These are phyloP conservation scores for Cheilosia soror DNA, from an alignment of 2,888 invertebrate species.

Conservation along the genomic window DNA sequence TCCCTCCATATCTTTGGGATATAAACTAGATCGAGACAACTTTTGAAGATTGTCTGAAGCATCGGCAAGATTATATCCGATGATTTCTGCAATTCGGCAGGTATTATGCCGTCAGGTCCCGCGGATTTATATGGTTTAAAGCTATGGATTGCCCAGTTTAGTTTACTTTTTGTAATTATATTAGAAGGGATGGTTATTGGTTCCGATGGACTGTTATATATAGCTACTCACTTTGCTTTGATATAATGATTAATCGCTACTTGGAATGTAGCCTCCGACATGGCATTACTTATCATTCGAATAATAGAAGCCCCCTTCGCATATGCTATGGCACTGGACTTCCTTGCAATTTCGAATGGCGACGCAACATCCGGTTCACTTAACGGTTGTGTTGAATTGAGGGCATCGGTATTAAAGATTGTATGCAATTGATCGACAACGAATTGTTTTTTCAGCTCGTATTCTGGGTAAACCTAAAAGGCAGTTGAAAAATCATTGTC, in stretches of 20 bases:
- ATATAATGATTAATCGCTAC: slow-evolving; percentile 86
- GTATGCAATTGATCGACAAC: slow-evolving; percentile 88
- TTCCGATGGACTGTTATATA: no score
- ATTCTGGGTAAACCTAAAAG: slow-evolving; percentile 86
- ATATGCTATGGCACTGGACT: slow-evolving; percentile 87
- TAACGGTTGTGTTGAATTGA: slow-evolving; percentile 85
- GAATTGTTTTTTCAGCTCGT: slow-evolving; percentile 89
- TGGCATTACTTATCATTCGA: slow-evolving; percentile 87
- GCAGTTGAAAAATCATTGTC: slow-evolving; percentile 72
- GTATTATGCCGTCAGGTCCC: no score
- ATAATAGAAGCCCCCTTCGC: slow-evolving; percentile 87
- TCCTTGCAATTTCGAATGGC: slow-evolving; percentile 85
- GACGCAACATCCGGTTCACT: slow-evolving; percentile 85
- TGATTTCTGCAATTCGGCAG: no score
- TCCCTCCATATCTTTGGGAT: no score
- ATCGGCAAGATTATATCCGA: no score
- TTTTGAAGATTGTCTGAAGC: no score
- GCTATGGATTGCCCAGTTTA: no score
- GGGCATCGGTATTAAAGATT: slow-evolving; percentile 86
- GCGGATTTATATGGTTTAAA: no score
- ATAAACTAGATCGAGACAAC: no score
- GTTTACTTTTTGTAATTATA: no score
- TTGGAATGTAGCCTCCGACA: slow-evolving; percentile 85
- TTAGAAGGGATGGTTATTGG: no score
- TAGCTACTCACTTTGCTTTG: slow-evolving; percentile 83